A percentile compares a stretch with the other conserved stretches of the same genome.
These are phyloP conservation scores for Crax fasciolata DNA, from an alignment of 2,797 vertebrate species.

Conservation along the genomic window DNA sequence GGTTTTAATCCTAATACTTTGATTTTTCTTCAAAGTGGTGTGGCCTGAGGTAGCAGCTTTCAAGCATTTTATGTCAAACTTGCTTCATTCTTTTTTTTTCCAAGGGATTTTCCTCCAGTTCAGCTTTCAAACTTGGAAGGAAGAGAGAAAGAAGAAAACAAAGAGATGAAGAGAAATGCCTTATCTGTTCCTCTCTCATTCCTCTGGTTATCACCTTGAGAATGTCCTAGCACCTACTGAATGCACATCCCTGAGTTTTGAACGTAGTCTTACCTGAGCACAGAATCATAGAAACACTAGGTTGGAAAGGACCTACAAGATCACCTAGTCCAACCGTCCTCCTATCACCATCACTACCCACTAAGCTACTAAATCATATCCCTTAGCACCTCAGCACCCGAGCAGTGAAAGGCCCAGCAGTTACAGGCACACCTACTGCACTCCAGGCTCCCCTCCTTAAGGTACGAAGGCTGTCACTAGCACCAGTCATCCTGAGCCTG, in stretches of 20 bases:
- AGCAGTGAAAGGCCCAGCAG: neutral
- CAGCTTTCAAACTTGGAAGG: neutral
- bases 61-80: neutral
- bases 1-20: neutral
- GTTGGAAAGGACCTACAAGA: too few species aligned
- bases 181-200: neutral
- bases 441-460: neutral
- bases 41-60: neutral
- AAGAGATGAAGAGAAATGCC: neutral
- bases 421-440: neutral
- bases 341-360: too few species aligned
- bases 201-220: neutral
- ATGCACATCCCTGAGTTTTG: neutral
- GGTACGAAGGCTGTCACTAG: neutral
- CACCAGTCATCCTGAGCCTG: neutral
- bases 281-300: too few species aligned
- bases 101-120: neutral
- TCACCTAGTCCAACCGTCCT: too few species aligned
- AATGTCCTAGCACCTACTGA: neutral
- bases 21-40: neutral
- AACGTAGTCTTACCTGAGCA: neutral
- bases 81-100: neutral
- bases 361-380: too few species aligned
- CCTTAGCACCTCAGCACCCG: too few species aligned
- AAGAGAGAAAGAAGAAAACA: neutral